Evolutionary conservation across 1,140 invertebrate genomes (phyloP).

Genomic region (Colletes gigas): DNA sequence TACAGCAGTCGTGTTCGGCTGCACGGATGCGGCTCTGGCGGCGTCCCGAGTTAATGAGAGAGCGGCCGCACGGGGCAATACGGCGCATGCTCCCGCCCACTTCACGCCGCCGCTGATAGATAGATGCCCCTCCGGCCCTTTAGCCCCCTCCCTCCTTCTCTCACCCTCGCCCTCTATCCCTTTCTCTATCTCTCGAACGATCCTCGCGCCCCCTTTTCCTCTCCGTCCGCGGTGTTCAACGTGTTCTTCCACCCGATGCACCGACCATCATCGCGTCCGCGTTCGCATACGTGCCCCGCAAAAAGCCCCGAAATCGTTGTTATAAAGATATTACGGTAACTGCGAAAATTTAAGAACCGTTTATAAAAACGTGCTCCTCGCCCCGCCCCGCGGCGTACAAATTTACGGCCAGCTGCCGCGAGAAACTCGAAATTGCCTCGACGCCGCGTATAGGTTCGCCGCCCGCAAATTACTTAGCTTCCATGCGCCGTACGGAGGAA

Average conservation of each 20-base stretch:
- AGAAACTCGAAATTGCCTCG: conserved; percentile 39
- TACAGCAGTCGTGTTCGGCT: conserved; percentile 56
- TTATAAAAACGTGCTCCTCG: conserved; percentile 31
- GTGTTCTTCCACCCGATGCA: neutral
- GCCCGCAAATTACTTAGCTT: no score
- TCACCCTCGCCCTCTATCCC: neutral
- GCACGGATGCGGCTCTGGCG: conserved; percentile 70
- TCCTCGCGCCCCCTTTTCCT: conserved; percentile 58
- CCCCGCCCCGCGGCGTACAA: conserved; percentile 19
- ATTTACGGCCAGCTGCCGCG: conserved; percentile 50
- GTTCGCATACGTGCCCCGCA: conserved; percentile 47
- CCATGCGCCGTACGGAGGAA: no score
- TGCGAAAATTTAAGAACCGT: conserved; percentile 46
- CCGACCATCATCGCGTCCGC: conserved; percentile 12
- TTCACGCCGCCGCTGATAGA: conserved; percentile 82
- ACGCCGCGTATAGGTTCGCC: neutral
- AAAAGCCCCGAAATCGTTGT: conserved; percentile 55
- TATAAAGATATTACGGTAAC: conserved; percentile 56
- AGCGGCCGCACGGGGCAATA: conserved; percentile 80
- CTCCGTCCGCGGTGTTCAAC: conserved; percentile 36
- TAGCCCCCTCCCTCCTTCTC: conserved; percentile 30
- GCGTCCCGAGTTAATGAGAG: conserved; percentile 80
- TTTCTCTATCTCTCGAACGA: neutral
- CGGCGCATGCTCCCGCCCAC: conserved; percentile 81
- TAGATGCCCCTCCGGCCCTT: conserved; percentile 78